Conservation (phyloP, 2,888 invertebrate genomes). For the Beris morrisii region DNA sequence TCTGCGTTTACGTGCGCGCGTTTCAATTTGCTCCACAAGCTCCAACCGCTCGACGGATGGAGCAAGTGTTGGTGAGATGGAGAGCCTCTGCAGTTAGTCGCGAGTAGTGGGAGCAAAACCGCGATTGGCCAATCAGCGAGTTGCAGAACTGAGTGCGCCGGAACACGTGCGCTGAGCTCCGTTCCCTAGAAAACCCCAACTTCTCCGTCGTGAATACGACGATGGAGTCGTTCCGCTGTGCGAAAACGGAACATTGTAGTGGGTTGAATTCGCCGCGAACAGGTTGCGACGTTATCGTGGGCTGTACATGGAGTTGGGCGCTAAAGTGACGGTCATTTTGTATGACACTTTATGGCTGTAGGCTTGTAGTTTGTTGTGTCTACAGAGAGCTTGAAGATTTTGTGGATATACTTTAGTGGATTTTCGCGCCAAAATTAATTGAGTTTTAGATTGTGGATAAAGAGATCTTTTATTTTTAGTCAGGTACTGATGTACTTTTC, state of each 20-base stretch:
- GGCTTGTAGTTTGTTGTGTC: too few relatives aligned
- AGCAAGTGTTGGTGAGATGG: constrained; percentile 10
- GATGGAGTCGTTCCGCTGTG: background rate
- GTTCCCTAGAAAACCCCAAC: constrained; percentile 11
- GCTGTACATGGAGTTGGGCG: too few relatives aligned
- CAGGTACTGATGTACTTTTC: too few relatives aligned
- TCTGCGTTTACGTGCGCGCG: background rate
- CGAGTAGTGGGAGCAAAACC: constrained; percentile 3
- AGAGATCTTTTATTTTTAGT: too few relatives aligned
- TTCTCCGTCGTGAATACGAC: constrained; percentile 12
- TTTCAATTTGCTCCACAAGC: constrained; percentile 14
- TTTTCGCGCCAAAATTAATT: too few relatives aligned
- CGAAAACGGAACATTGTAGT: constrained; percentile 14
- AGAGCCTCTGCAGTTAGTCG: background rate
- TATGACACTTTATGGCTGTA: too few relatives aligned
- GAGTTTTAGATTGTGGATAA: too few relatives aligned
- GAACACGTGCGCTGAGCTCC: constrained; percentile 23
- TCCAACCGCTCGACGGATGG: background rate
- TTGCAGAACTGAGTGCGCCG: constrained; percentile 16
- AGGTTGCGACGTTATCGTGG: too few relatives aligned
- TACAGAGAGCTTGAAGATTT: too few relatives aligned
- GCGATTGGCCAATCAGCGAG: constrained; percentile 6
- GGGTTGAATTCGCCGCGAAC: constrained; percentile 23
- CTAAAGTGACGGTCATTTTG: too few relatives aligned
- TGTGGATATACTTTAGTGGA: too few relatives aligned